phyloP scores from a whole-genome alignment of 2,113 vertebrate species.

The Euleptes europaea region DNA sequence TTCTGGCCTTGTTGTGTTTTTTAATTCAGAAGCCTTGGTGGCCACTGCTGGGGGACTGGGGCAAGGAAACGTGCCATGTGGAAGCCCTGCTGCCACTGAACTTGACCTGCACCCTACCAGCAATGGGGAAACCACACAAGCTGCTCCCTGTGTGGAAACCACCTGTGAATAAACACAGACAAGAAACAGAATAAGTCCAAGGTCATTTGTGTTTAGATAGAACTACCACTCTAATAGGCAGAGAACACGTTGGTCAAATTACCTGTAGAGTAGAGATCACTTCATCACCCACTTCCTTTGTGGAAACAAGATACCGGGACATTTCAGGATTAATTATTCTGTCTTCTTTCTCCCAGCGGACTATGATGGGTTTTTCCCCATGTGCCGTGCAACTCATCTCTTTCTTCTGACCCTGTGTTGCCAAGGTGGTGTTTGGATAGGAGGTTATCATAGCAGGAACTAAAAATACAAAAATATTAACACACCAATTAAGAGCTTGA shows the following conservation, averaged over 20 bases:
- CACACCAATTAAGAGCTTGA: not conserved
- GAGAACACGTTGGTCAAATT: constrained; percentile 8
- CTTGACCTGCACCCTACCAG: too few relatives aligned
- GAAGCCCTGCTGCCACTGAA: too few relatives aligned
- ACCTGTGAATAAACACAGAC: not conserved
- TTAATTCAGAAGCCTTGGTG: too few relatives aligned
- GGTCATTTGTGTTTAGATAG: not conserved
- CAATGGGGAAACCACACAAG: too few relatives aligned
- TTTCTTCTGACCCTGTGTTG: constrained; percentile 96
- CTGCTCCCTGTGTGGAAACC: too few relatives aligned
- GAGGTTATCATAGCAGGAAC: constrained; percentile 99
- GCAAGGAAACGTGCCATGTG: too few relatives aligned
- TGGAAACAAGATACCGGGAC: constrained; percentile 93
- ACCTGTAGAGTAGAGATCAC: constrained; percentile 95
- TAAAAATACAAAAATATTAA: constrained; percentile 63
- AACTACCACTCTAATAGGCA: not conserved
- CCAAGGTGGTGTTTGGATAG: constrained; percentile 96
- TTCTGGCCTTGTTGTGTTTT: too few relatives aligned
- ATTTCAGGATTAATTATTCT: constrained; percentile 97
- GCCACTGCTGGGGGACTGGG: too few relatives aligned
- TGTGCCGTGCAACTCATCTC: constrained; percentile 96
- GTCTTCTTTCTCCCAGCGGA: constrained; percentile 99
- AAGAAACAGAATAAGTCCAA: not conserved
- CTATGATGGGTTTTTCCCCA: constrained; percentile 97
- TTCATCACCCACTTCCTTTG: constrained; percentile 93